Evolutionary conservation across 2,113 vertebrate species (phyloP).

Genomic region (Amblyopsis rosae): DNA sequence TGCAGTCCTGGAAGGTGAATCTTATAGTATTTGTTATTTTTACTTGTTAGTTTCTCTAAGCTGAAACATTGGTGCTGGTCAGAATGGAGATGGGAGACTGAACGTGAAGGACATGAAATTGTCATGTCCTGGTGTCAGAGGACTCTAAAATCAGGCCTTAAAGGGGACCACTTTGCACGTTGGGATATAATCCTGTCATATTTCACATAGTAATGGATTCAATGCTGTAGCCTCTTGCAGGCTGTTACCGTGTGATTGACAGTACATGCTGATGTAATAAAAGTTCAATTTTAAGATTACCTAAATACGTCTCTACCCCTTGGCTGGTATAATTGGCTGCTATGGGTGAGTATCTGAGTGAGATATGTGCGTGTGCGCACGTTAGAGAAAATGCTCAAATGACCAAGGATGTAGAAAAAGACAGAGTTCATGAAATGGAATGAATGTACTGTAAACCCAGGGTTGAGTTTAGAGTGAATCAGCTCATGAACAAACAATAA

Average conservation of each 20-base stretch:
- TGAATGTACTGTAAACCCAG: constrained; percentile 66
- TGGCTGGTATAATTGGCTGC: constrained; percentile 59
- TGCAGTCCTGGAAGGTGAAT: constrained; percentile 75
- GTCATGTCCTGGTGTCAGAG: constrained; percentile 48
- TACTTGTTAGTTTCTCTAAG: constrained; percentile 60
- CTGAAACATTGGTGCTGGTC: constrained; percentile 73
- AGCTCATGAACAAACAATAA: constrained; percentile 79
- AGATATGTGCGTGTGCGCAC: constrained; percentile 14
- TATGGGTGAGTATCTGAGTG: constrained; percentile 10
- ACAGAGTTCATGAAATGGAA: constrained; percentile 40
- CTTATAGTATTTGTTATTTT: constrained; percentile 72
- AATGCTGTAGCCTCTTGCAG: constrained; percentile 23
- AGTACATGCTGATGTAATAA: constrained; percentile 19
- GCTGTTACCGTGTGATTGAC: constrained; percentile 32
- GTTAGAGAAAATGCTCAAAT: constrained; percentile 24
- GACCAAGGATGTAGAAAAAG: constrained; percentile 26
- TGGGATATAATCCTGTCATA: constrained; percentile 22
- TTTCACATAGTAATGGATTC: constrained; percentile 22
- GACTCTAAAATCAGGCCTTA: constrained; percentile 64
- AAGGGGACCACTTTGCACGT: constrained; percentile 47
- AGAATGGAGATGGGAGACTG: constrained; percentile 36
- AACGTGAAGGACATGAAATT: constrained; percentile 39
- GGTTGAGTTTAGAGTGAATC: constrained; percentile 73
- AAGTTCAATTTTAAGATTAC: constrained; percentile 50
- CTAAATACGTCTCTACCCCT: constrained; percentile 39